A percentile compares a stretch with the other conserved stretches of the same genome.
Evolutionary conservation across 2,888 invertebrate genomes (phyloP).

Genomic region (Drosophila parthenogenetica): DNA sequence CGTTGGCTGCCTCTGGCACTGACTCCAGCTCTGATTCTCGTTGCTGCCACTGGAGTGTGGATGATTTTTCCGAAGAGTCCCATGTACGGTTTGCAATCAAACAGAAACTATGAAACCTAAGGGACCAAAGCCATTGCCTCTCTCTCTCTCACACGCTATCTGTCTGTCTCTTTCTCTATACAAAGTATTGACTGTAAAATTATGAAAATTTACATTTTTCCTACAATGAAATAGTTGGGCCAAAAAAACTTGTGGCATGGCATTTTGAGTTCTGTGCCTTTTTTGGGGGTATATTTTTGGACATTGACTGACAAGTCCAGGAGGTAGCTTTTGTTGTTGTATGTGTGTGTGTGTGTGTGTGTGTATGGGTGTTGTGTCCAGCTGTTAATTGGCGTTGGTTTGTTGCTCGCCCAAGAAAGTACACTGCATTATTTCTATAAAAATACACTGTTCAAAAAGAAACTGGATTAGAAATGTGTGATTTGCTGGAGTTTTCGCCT

Average conservation of each 20-base stretch:
- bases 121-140: not conserved
- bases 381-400: constrained; percentile 59
- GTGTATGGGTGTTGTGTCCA: constrained; percentile 30
- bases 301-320: constrained; percentile 58
- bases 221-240: constrained; percentile 56
- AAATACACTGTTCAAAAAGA: constrained; percentile 1
- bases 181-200: constrained; percentile 71
- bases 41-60: constrained; percentile 3
- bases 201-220: constrained; percentile 77
- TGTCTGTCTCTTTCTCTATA: constrained; percentile 1
- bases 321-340: constrained; percentile 9
- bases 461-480: no score
- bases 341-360: constrained; percentile 11
- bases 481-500: no score
- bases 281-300: constrained; percentile 35
- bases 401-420: constrained; percentile 37
- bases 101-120: constrained; percentile 50
- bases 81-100: constrained; percentile 42
- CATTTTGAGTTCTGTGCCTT: not conserved
- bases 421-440: constrained; percentile 51
- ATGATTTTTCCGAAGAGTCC: constrained; percentile 8
- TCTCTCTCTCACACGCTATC: not conserved
- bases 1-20: constrained; percentile 48
- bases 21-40: not conserved
- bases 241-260: constrained; percentile 16